phyloP scores from a whole-genome alignment of 2,888 invertebrate genomes.

The Microctonus hyperodae region DNA sequence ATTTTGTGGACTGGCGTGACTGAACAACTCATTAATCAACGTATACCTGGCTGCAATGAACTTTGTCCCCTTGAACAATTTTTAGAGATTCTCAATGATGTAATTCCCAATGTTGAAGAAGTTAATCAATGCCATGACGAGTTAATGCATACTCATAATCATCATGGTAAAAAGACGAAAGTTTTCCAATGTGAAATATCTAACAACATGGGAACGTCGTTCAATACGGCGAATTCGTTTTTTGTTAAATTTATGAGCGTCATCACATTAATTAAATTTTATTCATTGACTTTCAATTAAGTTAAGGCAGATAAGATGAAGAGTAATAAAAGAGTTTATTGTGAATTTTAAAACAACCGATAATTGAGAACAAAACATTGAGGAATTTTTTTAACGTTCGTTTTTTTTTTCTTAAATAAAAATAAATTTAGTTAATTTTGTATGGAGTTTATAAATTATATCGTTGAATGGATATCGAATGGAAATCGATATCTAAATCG shows the following conservation, averaged over 20 bases:
- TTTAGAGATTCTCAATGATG: conserved; percentile 48
- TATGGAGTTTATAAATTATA: too few species aligned
- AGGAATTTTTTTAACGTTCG: too few species aligned
- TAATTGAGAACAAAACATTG: too few species aligned
- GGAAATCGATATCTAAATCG: too few species aligned
- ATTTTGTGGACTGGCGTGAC: conserved; percentile 59
- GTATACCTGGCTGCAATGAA: conserved; percentile 57
- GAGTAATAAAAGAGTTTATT: too few species aligned
- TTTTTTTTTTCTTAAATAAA: too few species aligned
- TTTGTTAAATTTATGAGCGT: neutral
- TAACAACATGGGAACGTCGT: neutral
- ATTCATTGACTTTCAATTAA: conserved; percentile 1
- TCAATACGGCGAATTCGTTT: neutral
- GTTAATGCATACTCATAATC: neutral
- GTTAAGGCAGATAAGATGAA: neutral
- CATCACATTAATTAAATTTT: neutral
- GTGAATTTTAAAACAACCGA: too few species aligned
- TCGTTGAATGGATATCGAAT: too few species aligned
- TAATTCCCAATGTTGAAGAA: conserved; percentile 48
- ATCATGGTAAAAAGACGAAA: neutral
- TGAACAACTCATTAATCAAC: conserved; percentile 52
- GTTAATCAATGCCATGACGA: conserved; percentile 43
- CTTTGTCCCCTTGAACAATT: conserved; percentile 60
- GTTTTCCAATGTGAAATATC: neutral
- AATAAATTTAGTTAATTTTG: too few species aligned